These are phyloP conservation scores for Conger conger DNA, from an alignment of 2,113 vertebrate genomes.

Conservation along the genomic window DNA sequence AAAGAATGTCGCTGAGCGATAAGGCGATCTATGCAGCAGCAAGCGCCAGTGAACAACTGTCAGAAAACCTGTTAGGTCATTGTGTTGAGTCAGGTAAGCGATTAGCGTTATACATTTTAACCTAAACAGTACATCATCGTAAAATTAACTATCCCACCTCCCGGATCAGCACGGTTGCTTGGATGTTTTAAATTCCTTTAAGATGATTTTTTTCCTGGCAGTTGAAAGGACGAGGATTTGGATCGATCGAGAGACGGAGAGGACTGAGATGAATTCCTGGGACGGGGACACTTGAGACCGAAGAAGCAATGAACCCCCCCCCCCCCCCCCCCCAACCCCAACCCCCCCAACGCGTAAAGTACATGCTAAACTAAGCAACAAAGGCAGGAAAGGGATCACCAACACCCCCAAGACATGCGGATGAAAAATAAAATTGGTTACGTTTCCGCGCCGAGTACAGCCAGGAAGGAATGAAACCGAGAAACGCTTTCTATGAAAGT, in stretches of 20 bases:
- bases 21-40: not conserved
- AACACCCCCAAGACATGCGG: not conserved
- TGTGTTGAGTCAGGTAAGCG: not conserved
- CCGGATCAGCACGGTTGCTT: not conserved
- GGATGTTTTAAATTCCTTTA: not conserved
- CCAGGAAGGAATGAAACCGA: not conserved
- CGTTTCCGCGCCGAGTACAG: not conserved
- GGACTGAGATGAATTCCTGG: not conserved
- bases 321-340: no score
- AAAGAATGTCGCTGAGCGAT: not conserved
- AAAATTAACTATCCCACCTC: not conserved
- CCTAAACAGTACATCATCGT: not conserved
- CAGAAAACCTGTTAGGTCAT: not conserved
- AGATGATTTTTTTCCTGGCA: not conserved
- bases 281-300: no score
- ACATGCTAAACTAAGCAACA: no score
- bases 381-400: not conserved
- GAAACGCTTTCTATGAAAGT: not conserved
- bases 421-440: constrained; percentile 24
- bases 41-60: not conserved
- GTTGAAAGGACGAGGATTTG: not conserved
- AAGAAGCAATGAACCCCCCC: no score
- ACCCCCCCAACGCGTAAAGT: no score
- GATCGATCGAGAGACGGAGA: no score
- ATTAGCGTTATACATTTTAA: not conserved